Percentiles rank a stretch among this genome's conserved stretches.
These are phyloP conservation scores for Ptychoptera albimana DNA, from an alignment of 2,888 invertebrate genomes.

Conservation along the genomic window DNA sequence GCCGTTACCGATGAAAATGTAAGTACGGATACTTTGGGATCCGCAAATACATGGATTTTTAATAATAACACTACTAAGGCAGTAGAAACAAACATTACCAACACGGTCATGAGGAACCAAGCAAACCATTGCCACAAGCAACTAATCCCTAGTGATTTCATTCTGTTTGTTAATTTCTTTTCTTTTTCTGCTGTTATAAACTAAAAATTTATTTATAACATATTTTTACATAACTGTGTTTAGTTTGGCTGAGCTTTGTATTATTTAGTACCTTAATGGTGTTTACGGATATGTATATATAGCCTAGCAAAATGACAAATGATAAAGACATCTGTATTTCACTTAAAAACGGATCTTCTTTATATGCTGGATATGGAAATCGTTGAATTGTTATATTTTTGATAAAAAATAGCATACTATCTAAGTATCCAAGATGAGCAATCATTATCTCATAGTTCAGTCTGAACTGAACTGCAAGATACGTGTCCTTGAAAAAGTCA, in stretches of 20 bases:
- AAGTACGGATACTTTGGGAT: constrained; percentile 42
- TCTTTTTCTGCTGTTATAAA: constrained; percentile 44
- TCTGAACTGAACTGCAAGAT: too few relatives aligned
- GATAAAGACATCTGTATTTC: constrained; percentile 52
- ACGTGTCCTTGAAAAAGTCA: too few relatives aligned
- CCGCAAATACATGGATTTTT: constrained; percentile 40
- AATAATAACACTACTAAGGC: constrained; percentile 38
- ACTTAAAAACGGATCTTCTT: constrained; percentile 47
- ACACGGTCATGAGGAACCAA: constrained; percentile 66
- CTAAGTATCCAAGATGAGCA: too few relatives aligned
- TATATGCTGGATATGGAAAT: constrained; percentile 57
- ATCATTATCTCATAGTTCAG: too few relatives aligned
- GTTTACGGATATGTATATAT: constrained; percentile 63
- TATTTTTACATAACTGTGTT: too few relatives aligned
- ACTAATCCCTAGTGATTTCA: constrained; percentile 82
- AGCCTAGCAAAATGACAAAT: constrained; percentile 61
- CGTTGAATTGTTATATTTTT: constrained; percentile 28
- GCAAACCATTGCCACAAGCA: constrained; percentile 75
- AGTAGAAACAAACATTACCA: constrained; percentile 46
- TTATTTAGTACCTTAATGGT: constrained; percentile 52
- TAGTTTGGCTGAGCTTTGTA: too few relatives aligned
- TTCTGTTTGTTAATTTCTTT: constrained; percentile 56
- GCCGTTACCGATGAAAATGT: constrained; percentile 49
- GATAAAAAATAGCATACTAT: too few relatives aligned
- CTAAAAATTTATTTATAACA: constrained; percentile 9